A percentile compares a stretch with the other conserved stretches of the same genome.
Conservation (phyloP, 2,797 vertebrate species). For the Hapalemur alaotrensis region DNA sequence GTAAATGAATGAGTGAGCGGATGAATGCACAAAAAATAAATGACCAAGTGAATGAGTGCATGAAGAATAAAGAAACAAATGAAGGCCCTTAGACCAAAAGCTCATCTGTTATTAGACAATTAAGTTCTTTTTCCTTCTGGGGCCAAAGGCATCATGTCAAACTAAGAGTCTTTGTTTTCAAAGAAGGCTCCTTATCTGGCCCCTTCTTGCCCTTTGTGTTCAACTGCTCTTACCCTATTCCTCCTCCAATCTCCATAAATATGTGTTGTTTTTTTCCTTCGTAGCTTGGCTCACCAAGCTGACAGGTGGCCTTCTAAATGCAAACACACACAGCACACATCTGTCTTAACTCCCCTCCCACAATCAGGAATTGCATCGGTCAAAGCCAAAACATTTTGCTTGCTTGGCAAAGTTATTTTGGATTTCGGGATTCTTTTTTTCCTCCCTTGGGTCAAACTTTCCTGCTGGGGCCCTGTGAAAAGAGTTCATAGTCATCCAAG, state of each 20-base stretch:
- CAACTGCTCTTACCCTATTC: not conserved
- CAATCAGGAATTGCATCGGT: not conserved
- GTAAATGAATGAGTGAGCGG: not conserved
- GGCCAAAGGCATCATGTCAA: not conserved
- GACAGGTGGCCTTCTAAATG: constrained; percentile 33
- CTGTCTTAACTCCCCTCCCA: not conserved
- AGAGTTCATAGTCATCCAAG: not conserved
- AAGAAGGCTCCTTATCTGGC: not conserved
- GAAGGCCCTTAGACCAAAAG: not conserved
- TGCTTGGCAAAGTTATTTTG: constrained; percentile 14
- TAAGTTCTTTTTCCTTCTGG: not conserved
- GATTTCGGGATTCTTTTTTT: not conserved
- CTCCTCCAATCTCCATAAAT: not conserved
- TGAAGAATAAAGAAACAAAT: not conserved
- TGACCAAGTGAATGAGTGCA: not conserved
- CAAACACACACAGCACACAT: not conserved
- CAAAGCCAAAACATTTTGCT: not conserved
- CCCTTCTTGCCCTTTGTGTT: not conserved
- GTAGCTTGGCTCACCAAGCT: not conserved
- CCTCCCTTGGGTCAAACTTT: not conserved
- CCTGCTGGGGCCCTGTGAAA: not conserved
- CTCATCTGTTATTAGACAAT: not conserved
- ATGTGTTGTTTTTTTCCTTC: not conserved
- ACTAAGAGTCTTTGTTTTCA: not conserved
- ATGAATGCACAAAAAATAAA: not conserved